Evolutionary conservation across 2,113 vertebrate genomes (phyloP).

Genomic region (Jaculus jaculus): DNA sequence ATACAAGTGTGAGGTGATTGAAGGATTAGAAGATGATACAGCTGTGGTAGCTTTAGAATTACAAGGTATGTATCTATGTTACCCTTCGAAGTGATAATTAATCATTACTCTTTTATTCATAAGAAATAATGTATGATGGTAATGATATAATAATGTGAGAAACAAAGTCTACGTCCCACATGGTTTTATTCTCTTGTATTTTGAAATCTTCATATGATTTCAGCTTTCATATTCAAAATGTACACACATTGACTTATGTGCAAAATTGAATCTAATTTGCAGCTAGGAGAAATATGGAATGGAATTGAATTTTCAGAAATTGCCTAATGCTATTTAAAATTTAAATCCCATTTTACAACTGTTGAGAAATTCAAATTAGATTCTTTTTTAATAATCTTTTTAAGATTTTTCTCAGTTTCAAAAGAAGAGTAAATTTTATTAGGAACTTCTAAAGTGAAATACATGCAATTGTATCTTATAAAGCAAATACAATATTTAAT

Average conservation of each 20-base stretch:
- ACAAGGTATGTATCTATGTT: slow-evolving; percentile 80
- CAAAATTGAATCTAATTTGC: slow-evolving; percentile 53
- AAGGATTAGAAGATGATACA: slow-evolving; percentile 89
- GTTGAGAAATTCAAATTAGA: slow-evolving; percentile 55
- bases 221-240: slow-evolving; percentile 49
- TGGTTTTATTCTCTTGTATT: slow-evolving; percentile 20
- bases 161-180: not conserved
- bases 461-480: slow-evolving; percentile 18
- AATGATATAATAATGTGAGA: slow-evolving; percentile 10
- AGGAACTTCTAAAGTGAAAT: slow-evolving; percentile 53
- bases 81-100: accelerated
- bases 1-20: slow-evolving; percentile 94
- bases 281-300: not conserved
- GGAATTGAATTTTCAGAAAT: slow-evolving; percentile 51
- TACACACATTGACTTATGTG: not conserved
- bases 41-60: slow-evolving; percentile 89
- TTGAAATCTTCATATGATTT: not conserved
- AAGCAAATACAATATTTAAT: slow-evolving; percentile 45
- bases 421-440: slow-evolving; percentile 52
- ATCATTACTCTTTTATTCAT: not conserved
- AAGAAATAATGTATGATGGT: not conserved
- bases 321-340: slow-evolving; percentile 38
- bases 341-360: slow-evolving; percentile 55
- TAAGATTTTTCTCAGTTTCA: slow-evolving; percentile 61
- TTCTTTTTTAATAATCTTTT: slow-evolving; percentile 43